Base-by-base conservation (phyloP, 2,113 vertebrate genomes). In the Dasyprocta punctata region DNA sequence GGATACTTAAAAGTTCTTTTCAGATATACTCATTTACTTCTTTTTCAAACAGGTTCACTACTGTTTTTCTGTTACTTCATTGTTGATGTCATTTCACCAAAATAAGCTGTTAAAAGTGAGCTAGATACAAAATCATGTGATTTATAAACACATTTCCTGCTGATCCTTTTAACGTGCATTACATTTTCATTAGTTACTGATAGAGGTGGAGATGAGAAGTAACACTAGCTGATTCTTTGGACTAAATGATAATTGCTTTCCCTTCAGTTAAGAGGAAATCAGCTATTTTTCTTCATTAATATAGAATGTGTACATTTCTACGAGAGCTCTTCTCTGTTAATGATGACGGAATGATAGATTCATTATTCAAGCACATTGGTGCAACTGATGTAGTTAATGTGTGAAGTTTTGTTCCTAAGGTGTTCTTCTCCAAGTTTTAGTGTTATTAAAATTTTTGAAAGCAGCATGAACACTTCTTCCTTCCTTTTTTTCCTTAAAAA, bases 1-100 rank as follows among this genome's bases (percentile, higher is more conserved):
- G 9, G 16, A 56, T 58, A 41, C 10, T 89, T 95, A 41, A 90
- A 89, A 41, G 84, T 90, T 87, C 11, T n/a, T 82, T 94, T 94
- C 47, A 58, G 20, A 38, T 5, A 52, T 7, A 30, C 3, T 69
- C 3, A 85, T 58, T 92, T 56, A 54, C 36, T 92, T 96, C 41
- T 49, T 94, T 77, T 71, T 63, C 82, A 92, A 97, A 86, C 26
- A 56, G 71, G 92, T 96, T 96, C 63, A 60, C 26, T 94, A 77
- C 86, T 93, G 36, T 80, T 86, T 95, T 77, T 75, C 96, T 90
- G 77, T 16, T 94, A 83, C 96, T 92, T 96, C 96, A 94, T 96
- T 97, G 94, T 10, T 97, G 98, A n/a, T n/a, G 98, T 96, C 97
- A 92, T 63, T 92, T 97, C 92, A 54, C 63, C 20, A 97, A 95